Evolutionary conservation across 2,113 vertebrate genomes (phyloP).

Genomic region (Donacobius atricapilla): DNA sequence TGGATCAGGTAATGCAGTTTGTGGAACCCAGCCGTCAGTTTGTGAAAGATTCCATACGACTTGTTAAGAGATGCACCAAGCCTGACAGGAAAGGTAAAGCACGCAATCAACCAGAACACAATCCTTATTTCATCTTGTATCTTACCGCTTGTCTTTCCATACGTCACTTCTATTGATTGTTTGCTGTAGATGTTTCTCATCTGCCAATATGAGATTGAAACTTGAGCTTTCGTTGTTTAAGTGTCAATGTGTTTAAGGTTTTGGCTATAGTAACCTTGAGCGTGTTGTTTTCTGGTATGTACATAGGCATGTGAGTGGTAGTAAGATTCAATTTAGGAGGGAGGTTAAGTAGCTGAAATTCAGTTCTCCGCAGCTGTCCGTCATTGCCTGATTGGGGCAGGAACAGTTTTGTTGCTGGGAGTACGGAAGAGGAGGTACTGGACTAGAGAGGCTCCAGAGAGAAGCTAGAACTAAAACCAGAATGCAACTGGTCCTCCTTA

Average conservation of each 20-base stretch:
- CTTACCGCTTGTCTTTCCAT: fast-evolving
- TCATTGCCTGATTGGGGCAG: not conserved
- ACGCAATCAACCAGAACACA: not conserved
- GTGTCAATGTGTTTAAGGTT: not conserved
- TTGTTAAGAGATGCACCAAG: constrained; percentile 97
- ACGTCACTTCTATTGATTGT: fast-evolving
- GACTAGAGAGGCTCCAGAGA: not conserved
- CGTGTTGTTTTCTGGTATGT: fast-evolving
- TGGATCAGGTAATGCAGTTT: constrained; percentile 99
- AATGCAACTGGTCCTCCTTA: not conserved
- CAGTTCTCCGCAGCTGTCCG: not conserved
- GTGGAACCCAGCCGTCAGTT: constrained; percentile 97
- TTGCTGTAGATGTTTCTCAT: not conserved
- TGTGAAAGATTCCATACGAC: constrained; percentile 96
- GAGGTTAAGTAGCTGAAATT: not conserved
- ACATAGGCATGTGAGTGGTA: fast-evolving
- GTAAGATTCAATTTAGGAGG: not conserved
- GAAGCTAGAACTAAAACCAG: not conserved
- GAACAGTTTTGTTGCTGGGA: not conserved
- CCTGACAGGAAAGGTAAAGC: constrained; percentile 95
- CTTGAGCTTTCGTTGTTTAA: not conserved
- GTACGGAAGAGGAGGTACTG: not conserved
- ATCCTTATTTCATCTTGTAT: fast-evolving
- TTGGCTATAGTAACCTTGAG: not conserved
- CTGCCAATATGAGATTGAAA: not conserved